Base-by-base conservation (phyloP, 1,140 invertebrate species). In the Megalonaias nervosa region DNA sequence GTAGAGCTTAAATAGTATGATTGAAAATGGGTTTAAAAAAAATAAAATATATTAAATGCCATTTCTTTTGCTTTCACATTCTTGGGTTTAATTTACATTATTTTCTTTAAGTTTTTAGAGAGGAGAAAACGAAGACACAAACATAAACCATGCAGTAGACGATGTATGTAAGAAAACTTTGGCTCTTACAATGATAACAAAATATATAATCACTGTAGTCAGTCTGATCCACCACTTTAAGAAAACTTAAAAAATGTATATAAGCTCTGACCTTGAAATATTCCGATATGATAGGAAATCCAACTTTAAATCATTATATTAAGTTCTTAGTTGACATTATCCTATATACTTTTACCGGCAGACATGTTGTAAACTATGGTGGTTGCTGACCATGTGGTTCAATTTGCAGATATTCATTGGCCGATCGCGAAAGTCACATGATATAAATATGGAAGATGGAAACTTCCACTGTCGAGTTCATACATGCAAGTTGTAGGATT, bases 321-420 rank as follows among this genome's bases (percentile, higher is more conserved):
- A 17, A 57, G 68, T 26, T 57, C 19, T 62, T 57, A 48, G 23
- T 58, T 73, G 23, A 19, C 23, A 23, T 26, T 16, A 64, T 23
- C 21, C 56, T 21, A 31, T 17, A 48, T 70, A 68, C n/a, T n/a
- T 55, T 31, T 17, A 31, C 26, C 21, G 73, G 70, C 82, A 75
- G 85, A 83, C 85, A 87, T 87, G 75, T 87, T 87, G 85, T 87
- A 87, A 87, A 87, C 85, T 85, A 83, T 84, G 77, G 81, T 84
- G 82, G 85, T 87, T 87, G 85, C 85, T 79, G 78, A 80, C 83
- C 85, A 87, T 82, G 84, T 87, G 85, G 85, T 66, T 56, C 23
- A 71, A 76, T 72, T 74, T 56, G 19, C 9, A 19, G 17, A n/a
- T 21, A 58, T 55, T 79, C 31, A 83, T 83, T 82, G 75, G 78